These are phyloP conservation scores for Harpalus rufipes DNA, from an alignment of 2,888 invertebrate species.

Conservation along the genomic window DNA sequence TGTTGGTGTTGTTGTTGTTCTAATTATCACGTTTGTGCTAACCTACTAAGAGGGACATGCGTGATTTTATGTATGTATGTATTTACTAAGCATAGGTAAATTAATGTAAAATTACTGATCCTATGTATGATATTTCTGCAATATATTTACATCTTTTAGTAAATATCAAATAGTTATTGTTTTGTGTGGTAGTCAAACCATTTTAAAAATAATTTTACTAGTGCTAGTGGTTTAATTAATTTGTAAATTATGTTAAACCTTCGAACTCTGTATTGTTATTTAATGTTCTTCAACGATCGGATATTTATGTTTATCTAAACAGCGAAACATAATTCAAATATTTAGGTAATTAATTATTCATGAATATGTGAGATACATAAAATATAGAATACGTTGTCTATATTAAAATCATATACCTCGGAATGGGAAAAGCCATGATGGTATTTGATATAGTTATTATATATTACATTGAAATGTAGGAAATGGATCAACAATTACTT, in stretches of 20 bases:
- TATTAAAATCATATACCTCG: too few relatives aligned
- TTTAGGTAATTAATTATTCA: conserved; percentile 1
- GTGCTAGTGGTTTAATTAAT: not conserved
- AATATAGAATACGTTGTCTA: not conserved
- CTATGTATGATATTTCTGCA: not conserved
- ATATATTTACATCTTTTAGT: not conserved
- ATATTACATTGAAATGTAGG: conserved; percentile 12
- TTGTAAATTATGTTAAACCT: not conserved
- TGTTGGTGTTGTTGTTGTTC: too few relatives aligned
- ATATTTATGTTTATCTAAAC: not conserved
- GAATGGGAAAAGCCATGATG: too few relatives aligned
- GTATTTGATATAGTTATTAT: not conserved
- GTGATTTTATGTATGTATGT: too few relatives aligned
- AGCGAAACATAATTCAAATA: not conserved
- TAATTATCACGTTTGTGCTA: too few relatives aligned
- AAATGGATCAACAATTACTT: conserved; percentile 17
- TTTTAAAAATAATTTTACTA: not conserved
- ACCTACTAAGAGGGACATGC: too few relatives aligned
- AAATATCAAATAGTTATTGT: not conserved
- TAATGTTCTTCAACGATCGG: not conserved
- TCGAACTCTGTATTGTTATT: not conserved
- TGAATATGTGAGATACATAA: not conserved
- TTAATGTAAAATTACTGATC: too few relatives aligned
- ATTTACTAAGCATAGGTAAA: too few relatives aligned
- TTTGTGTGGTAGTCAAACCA: not conserved